Evolutionary conservation across 2,888 invertebrate genomes (phyloP).

Genomic region (Mythimna ferrago): DNA sequence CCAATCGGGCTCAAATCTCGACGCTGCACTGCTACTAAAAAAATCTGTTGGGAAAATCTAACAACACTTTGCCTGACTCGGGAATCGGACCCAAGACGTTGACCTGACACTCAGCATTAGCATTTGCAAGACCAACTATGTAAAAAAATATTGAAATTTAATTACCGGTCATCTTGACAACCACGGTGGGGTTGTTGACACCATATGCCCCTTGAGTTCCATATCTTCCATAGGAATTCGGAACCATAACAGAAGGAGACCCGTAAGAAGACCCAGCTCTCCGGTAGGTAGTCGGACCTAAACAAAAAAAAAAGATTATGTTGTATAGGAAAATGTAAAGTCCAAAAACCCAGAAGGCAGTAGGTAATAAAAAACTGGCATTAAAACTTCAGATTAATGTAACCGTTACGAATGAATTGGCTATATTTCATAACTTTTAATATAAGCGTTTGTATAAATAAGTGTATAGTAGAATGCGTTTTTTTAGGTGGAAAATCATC

Average conservation of each 20-base stretch:
- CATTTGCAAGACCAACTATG: not conserved
- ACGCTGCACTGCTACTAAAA: not conserved
- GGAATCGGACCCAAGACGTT: not conserved
- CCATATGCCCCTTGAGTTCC: constrained; percentile 24
- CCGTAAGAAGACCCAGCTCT: constrained; percentile 38
- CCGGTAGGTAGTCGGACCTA: constrained; percentile 41
- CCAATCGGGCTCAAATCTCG: too few species aligned
- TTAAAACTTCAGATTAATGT: too few species aligned
- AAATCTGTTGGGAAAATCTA: not conserved
- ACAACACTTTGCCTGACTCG: not conserved
- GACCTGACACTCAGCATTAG: not conserved
- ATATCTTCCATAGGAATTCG: constrained; percentile 19
- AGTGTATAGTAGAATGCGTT: too few species aligned
- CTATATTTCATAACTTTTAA: too few species aligned
- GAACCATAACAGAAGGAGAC: constrained; percentile 19
- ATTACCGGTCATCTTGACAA: constrained; percentile 51
- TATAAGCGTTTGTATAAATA: too few species aligned
- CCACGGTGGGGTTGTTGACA: constrained; percentile 40
- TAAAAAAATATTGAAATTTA: not conserved
- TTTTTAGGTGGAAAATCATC: too few species aligned
- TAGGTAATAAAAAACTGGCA: not conserved
- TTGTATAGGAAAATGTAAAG: not conserved
- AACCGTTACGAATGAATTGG: not conserved
- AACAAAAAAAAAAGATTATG: not conserved
- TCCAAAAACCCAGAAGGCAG: not conserved